phyloP scores from a whole-genome alignment of 2,797 vertebrate species.

The Podarcis lilfordi region DNA sequence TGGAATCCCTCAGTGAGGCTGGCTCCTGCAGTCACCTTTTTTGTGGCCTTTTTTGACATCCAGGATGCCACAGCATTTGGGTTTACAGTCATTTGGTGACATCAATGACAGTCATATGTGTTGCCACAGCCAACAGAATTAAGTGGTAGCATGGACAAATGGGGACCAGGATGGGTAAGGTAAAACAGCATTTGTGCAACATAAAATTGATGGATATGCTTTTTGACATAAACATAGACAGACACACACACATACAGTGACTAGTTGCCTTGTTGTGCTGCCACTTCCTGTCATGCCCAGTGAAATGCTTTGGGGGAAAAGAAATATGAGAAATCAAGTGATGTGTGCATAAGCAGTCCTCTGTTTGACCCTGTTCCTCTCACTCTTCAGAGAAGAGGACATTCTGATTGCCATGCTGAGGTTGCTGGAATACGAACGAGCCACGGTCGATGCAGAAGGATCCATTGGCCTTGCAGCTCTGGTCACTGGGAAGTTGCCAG shows the following conservation, averaged over 20 bases:
- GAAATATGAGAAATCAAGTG: neutral
- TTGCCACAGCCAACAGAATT: neutral
- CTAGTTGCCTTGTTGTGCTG: neutral
- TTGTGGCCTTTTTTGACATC: too few species aligned
- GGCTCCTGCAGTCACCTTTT: neutral
- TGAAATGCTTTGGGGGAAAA: neutral
- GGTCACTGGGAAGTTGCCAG: conserved; percentile 84
- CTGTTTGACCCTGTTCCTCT: conserved; percentile 7
- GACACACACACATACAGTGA: too few species aligned
- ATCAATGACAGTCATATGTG: neutral
- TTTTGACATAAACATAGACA: neutral
- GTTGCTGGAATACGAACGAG: conserved; percentile 89
- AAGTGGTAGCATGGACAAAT: neutral
- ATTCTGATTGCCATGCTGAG: conserved; percentile 88
- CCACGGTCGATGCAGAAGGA: conserved; percentile 87
- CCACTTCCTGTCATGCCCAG: too few species aligned
- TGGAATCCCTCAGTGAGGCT: neutral
- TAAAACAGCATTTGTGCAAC: neutral
- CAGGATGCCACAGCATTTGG: neutral
- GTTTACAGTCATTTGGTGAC: neutral
- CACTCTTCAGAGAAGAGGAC: conserved; percentile 79
- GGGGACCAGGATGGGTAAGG: neutral
- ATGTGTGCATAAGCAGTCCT: neutral
- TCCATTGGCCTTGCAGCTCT: conserved; percentile 89
- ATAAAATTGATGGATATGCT: neutral